These are phyloP conservation scores for Capra hircus DNA, from an alignment of 2,113 vertebrate genomes.

Conservation along the genomic window DNA sequence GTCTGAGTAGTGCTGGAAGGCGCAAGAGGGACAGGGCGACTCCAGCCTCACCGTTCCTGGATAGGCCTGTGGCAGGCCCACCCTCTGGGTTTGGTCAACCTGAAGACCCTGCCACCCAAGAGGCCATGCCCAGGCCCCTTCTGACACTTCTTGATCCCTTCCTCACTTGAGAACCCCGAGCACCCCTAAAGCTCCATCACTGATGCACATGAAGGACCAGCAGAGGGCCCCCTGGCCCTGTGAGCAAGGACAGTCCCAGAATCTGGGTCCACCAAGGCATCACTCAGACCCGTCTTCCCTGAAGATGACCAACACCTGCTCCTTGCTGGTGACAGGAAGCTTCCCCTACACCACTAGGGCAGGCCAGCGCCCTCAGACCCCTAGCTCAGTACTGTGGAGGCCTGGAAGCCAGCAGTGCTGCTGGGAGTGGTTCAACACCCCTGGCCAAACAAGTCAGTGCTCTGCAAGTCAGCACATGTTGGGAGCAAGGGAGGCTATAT, in stretches of 20 bases:
- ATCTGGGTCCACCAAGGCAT: background rate
- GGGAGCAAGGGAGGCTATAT: fast-evolving
- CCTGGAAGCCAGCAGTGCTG: background rate
- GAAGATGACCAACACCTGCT: background rate
- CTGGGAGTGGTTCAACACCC: background rate
- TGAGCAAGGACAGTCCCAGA: fast-evolving
- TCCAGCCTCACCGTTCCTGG: background rate
- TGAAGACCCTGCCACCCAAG: background rate
- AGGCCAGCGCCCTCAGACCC: background rate
- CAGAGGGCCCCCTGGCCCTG: background rate
- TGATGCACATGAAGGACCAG: background rate
- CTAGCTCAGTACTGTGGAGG: background rate
- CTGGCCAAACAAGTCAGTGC: background rate
- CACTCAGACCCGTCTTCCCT: background rate
- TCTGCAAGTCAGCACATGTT: background rate
- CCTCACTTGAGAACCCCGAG: background rate
- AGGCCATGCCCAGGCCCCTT: background rate
- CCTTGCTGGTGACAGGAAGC: background rate
- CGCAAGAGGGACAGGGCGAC: background rate
- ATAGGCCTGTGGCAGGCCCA: background rate
- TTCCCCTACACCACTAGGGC: background rate
- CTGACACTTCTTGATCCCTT: background rate
- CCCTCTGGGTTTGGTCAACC: background rate
- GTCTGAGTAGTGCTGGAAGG: conserved; percentile 88
- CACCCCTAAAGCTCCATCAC: background rate